A percentile compares a stretch with the other conserved stretches of the same genome.
Evolutionary conservation across 2,113 vertebrate genomes (phyloP).

Genomic region (Vanacampus margaritifer): DNA sequence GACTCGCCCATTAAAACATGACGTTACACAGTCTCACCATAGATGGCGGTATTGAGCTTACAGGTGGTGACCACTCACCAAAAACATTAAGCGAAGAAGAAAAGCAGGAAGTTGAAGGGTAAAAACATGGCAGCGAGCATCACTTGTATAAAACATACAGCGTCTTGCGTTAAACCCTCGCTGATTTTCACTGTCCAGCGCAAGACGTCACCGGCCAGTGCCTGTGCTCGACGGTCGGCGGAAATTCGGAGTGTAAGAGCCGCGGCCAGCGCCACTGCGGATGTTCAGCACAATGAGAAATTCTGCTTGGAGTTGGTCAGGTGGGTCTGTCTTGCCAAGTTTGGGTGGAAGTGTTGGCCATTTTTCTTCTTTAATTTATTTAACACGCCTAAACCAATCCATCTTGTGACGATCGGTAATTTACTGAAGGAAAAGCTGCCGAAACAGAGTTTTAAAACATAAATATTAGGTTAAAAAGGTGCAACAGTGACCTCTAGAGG

Average conservation of each 20-base stretch:
- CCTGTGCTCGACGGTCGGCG: constrained; percentile 16
- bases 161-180: constrained; percentile 23
- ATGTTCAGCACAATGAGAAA: constrained; percentile 43
- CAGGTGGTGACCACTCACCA: no score
- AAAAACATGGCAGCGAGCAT: constrained; percentile 66
- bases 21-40: background rate
- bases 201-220: constrained; percentile 11
- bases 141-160: constrained; percentile 33
- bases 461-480: no score
- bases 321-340: constrained; percentile 46
- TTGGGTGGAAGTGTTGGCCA: background rate
- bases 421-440: no score
- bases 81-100: background rate
- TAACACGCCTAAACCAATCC: no score
- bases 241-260: constrained; percentile 39
- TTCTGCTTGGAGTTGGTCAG: constrained; percentile 72
- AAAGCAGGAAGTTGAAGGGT: constrained; percentile 52
- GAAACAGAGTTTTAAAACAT: no score
- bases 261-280: constrained; percentile 23
- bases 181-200: constrained; percentile 16
- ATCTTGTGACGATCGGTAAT: no score
- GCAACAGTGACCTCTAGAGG: no score
- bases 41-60: background rate
- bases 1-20: background rate
- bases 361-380: no score